These are phyloP conservation scores for Eugnorisma glareosa DNA, from an alignment of 2,888 invertebrate species.

Conservation along the genomic window DNA sequence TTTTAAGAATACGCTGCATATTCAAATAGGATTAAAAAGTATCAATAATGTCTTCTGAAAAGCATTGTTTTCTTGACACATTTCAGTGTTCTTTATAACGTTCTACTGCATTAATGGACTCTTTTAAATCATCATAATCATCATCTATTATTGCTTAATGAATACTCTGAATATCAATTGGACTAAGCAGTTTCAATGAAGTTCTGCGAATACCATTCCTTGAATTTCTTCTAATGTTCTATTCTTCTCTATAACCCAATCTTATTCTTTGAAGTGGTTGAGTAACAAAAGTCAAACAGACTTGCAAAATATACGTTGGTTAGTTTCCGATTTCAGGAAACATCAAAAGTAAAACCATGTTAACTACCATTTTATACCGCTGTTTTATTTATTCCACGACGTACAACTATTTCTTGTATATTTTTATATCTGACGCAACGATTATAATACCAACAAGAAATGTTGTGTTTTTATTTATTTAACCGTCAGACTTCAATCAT, in stretches of 20 bases:
- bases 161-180: neutral
- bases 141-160: neutral
- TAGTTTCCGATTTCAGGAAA: constrained; percentile 45
- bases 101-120: neutral
- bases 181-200: constrained; percentile 7
- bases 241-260: neutral
- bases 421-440: constrained; percentile 36
- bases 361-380: constrained; percentile 47
- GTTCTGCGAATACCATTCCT: neutral
- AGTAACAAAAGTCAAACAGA: constrained; percentile 23
- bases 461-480: constrained; percentile 32
- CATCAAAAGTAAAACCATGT: constrained; percentile 44
- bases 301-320: constrained; percentile 22
- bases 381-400: constrained; percentile 50
- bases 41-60: neutral
- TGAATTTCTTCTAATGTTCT: neutral
- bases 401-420: constrained; percentile 39
- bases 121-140: constrained; percentile 12
- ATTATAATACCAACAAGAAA: constrained; percentile 2
- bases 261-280: constrained; percentile 38
- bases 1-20: neutral
- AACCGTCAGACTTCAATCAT: constrained; percentile 29
- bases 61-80: constrained; percentile 6
- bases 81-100: neutral
- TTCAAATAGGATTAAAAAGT: neutral